These are phyloP conservation scores for Anneissia japonica DNA, from an alignment of 35 echinoderm and acorn worm species.

Conservation along the genomic window DNA sequence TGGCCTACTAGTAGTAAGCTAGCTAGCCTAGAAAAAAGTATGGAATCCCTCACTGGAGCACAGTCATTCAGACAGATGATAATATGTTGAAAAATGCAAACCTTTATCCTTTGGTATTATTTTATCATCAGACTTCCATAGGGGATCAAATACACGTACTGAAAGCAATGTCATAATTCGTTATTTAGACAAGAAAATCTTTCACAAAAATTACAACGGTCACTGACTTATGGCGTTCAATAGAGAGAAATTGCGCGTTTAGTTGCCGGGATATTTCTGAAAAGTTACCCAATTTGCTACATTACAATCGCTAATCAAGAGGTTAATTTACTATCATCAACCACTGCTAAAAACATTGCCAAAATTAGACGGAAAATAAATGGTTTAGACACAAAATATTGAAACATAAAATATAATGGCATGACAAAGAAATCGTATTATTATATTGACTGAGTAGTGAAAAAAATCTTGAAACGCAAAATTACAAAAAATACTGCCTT, in stretches of 20 bases:
- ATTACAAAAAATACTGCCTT: too few relatives aligned
- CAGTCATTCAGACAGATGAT: not conserved
- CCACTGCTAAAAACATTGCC: too few relatives aligned
- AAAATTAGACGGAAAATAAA: too few relatives aligned
- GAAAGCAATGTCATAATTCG: not conserved
- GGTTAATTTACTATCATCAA: too few relatives aligned
- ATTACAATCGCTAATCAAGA: too few relatives aligned
- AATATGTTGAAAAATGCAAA: not conserved
- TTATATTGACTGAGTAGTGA: too few relatives aligned
- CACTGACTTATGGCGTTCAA: not conserved
- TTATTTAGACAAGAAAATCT: not conserved
- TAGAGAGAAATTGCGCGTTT: not conserved
- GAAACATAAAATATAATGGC: too few relatives aligned
- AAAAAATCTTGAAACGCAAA: too few relatives aligned
- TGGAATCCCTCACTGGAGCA: not conserved
- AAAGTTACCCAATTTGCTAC: too few relatives aligned
- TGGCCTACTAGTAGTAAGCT: not conserved
- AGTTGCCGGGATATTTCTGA: not conserved
- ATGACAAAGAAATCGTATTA: too few relatives aligned
- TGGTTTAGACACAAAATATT: too few relatives aligned
- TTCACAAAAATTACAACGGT: not conserved
- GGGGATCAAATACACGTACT: not conserved
- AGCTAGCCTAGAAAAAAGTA: not conserved
- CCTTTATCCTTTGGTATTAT: not conserved
- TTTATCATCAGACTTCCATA: not conserved